Conservation (phyloP, 1,140 invertebrate genomes). For the Apis dorsata region DNA sequence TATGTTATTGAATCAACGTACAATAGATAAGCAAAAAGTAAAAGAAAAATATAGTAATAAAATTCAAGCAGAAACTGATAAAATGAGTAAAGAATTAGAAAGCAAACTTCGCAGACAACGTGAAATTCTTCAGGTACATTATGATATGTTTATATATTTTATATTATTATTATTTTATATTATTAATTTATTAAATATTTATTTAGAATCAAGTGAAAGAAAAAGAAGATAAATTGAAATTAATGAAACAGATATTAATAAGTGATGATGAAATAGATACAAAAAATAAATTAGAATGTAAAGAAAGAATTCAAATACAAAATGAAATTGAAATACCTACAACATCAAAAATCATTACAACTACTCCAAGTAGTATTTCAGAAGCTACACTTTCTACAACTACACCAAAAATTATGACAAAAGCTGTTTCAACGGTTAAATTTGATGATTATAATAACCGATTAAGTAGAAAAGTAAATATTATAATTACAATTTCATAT, state of each 20-base stretch:
- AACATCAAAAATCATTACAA: not conserved
- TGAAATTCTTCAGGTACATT: slow-evolving; percentile 81
- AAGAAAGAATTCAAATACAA: slow-evolving; percentile 57
- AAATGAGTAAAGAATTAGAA: slow-evolving; percentile 84
- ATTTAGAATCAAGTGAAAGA: slow-evolving; percentile 77
- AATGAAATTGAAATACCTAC: slow-evolving; percentile 45
- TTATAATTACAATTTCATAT: not conserved
- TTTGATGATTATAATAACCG: not conserved
- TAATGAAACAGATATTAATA: slow-evolving; percentile 79
- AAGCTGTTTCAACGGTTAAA: not conserved
- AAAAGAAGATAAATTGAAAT: slow-evolving; percentile 79
- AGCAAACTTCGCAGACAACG: slow-evolving; percentile 84
- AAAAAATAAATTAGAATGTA: slow-evolving; percentile 25
- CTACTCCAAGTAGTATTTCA: not conserved
- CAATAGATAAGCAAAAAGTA: slow-evolving; percentile 87
- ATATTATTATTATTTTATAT: not conserved
- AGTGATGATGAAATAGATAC: slow-evolving; percentile 66
- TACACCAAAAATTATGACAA: not conserved
- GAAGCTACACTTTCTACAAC: slow-evolving; percentile 1
- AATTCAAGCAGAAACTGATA: slow-evolving; percentile 85
- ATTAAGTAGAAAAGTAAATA: slow-evolving; percentile 24
- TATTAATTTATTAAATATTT: slow-evolving; percentile 24
- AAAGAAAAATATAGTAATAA: slow-evolving; percentile 86
- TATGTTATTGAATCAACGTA: slow-evolving; percentile 84
- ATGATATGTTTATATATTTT: not conserved